These are phyloP conservation scores for Charanyca ferruginea DNA, from an alignment of 2,888 invertebrate species.

Conservation along the genomic window DNA sequence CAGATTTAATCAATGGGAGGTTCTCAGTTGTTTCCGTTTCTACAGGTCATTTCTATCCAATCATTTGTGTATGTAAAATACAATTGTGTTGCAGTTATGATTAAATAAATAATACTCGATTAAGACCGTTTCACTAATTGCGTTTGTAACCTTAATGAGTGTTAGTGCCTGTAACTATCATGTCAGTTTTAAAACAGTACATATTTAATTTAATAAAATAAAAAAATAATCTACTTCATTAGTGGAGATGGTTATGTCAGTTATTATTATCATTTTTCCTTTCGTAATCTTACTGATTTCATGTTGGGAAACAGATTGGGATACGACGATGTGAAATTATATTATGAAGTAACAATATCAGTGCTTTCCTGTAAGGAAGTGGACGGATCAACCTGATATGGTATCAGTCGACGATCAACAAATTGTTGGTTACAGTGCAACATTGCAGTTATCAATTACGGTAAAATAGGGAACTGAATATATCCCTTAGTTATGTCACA, in stretches of 20 bases:
- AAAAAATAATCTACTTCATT: too few relatives aligned
- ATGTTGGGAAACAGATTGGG: neutral
- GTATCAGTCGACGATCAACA: slow-evolving; percentile 12
- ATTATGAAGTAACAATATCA: slow-evolving; percentile 56
- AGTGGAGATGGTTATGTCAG: neutral
- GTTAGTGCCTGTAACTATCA: too few relatives aligned
- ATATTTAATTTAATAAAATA: too few relatives aligned
- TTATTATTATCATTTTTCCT: neutral
- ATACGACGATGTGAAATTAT: slow-evolving; percentile 9
- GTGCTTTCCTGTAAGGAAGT: slow-evolving; percentile 37
- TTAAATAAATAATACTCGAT: neutral
- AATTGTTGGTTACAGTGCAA: slow-evolving; percentile 25
- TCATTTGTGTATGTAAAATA: slow-evolving; percentile 13
- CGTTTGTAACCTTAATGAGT: too few relatives aligned
- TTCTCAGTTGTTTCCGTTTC: slow-evolving; percentile 15
- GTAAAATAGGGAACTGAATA: slow-evolving; percentile 14
- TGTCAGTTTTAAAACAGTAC: too few relatives aligned
- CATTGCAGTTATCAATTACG: slow-evolving; percentile 27
- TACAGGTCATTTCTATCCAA: neutral
- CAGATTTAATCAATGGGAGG: neutral
- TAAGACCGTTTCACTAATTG: too few relatives aligned
- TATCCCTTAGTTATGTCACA: slow-evolving; percentile 16
- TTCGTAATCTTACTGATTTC: slow-evolving; percentile 16
- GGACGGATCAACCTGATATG: slow-evolving; percentile 17
- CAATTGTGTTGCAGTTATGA: slow-evolving; percentile 1